Evolutionary conservation across 2,888 invertebrate species (phyloP).

Genomic region (Polyommatus iphigenia): DNA sequence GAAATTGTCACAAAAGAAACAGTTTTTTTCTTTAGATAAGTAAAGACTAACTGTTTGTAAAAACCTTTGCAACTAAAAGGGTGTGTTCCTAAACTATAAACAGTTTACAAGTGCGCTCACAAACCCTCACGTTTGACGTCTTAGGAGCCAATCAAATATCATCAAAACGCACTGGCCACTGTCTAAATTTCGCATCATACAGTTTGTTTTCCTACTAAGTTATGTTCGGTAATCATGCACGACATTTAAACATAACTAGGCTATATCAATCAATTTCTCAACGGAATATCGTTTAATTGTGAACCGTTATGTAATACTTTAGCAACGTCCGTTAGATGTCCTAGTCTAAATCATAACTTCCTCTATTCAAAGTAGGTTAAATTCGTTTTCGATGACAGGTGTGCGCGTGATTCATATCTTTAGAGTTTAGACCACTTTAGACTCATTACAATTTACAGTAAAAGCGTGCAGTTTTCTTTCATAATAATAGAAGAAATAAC

Average conservation of each 20-base stretch:
- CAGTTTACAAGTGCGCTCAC: not conserved
- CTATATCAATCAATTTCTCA: constrained; percentile 23
- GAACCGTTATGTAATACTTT: constrained; percentile 30
- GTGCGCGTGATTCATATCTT: not conserved
- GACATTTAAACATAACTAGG: not conserved
- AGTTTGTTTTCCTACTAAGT: too few species aligned
- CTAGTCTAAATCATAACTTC: constrained; percentile 9
- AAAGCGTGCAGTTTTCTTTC: too few species aligned
- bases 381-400: not conserved
- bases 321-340: constrained; percentile 26
- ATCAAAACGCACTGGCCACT: not conserved
- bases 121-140: not conserved
- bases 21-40: not conserved
- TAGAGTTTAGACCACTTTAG: not conserved
- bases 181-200: too few species aligned
- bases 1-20: not conserved
- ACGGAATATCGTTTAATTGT: not conserved
- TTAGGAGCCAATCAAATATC: not conserved
- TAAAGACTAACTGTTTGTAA: too few species aligned
- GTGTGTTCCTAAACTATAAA: not conserved
- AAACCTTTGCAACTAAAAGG: not conserved
- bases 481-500: too few species aligned
- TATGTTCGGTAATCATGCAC: not conserved
- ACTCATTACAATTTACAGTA: too few species aligned
- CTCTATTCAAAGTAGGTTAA: not conserved